Base-by-base conservation (phyloP, 1,140 invertebrate genomes). In the Drosophila neocordata region DNA sequence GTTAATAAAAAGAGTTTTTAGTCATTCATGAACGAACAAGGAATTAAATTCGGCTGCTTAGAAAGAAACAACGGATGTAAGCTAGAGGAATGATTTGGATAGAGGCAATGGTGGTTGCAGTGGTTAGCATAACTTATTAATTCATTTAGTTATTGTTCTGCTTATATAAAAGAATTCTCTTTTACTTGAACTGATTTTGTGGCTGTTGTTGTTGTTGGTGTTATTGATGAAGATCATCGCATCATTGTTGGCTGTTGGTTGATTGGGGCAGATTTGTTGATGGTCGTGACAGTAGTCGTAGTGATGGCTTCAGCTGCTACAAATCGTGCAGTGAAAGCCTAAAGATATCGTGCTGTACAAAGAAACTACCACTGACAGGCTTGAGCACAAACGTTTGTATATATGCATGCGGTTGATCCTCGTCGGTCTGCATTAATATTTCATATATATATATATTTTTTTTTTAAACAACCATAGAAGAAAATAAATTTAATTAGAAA, bases 341-440 rank as follows among this genome's bases (percentile, higher is more conserved):
- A 94, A 98, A 98, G 91, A 97, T 95, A 92, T 98, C 96, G 92
- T 98, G 96, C 93, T 97, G 96, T 84, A 97, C 95, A 93, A 96
- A 97, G 94, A 97, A 98, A 91, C 95, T 96, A 87, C 94, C 95
- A 92, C 94, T 95, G 87, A 96, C 94, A 74, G 96, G 96, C 93
- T 97, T 97, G 92, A 98, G 93, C 69, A 98, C 95, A 95, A 98
- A 98, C 77, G 95, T 96, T 94, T 98, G 97, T 90, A 95, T 95
- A 93, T 97, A 98, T 77, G 96, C 96, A 92, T 97, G 97, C 73
- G 96, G 96, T 87, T 95, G 96, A 94, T 98, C 97, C 88, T 97
- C 96, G 92, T 98, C 97, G 84, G 97, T 97, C 96, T 87, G 72
- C 69, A 71, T 70, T n/a, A n/a, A n/a, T n/a, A n/a, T n/a, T n/a